A percentile compares a stretch with the other conserved stretches of the same genome.
phyloP scores from a whole-genome alignment of 2,888 invertebrate species.

The Hedya salicella region DNA sequence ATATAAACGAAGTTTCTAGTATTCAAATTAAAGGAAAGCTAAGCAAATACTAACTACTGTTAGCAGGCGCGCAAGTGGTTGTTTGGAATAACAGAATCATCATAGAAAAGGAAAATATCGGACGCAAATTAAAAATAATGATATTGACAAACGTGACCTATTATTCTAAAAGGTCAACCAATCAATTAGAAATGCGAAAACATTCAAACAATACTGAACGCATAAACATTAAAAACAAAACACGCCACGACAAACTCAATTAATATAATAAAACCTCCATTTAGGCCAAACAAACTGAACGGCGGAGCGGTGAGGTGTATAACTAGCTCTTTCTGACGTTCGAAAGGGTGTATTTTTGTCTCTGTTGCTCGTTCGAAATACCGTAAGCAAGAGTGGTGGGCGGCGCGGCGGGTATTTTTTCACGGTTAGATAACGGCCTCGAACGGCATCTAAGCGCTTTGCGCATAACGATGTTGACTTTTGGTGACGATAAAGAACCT shows the following conservation, averaged over 20 bases:
- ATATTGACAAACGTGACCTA: conserved; percentile 18
- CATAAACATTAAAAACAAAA: conserved; percentile 52
- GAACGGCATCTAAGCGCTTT: conserved; percentile 67
- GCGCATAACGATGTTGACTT: conserved; percentile 68
- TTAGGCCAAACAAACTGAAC: conserved; percentile 63
- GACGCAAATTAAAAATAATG: conserved; percentile 27
- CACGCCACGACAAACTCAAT: conserved; percentile 64
- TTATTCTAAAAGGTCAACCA: conserved; percentile 39
- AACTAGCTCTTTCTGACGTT: conserved; percentile 59
- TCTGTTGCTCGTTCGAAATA: conserved; percentile 77
- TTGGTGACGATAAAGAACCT: conserved; percentile 58
- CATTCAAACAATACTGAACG: conserved; percentile 40
- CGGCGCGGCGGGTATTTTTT: conserved; percentile 73
- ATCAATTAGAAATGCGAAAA: conserved; percentile 41
- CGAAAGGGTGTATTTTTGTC: conserved; percentile 54
- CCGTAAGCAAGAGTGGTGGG: conserved; percentile 78
- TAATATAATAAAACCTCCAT: conserved; percentile 72
- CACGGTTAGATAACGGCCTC: conserved; percentile 80
- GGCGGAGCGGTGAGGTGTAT: conserved; percentile 61
- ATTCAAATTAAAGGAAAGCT: neutral
- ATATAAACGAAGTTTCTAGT: neutral
- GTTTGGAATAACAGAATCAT: conserved; percentile 7
- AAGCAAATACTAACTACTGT: neutral
- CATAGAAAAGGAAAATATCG: conserved; percentile 23
- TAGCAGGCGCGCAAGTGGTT: conserved; percentile 1